Conservation (phyloP, 2,113 vertebrate genomes). For the Polypterus senegalus region DNA sequence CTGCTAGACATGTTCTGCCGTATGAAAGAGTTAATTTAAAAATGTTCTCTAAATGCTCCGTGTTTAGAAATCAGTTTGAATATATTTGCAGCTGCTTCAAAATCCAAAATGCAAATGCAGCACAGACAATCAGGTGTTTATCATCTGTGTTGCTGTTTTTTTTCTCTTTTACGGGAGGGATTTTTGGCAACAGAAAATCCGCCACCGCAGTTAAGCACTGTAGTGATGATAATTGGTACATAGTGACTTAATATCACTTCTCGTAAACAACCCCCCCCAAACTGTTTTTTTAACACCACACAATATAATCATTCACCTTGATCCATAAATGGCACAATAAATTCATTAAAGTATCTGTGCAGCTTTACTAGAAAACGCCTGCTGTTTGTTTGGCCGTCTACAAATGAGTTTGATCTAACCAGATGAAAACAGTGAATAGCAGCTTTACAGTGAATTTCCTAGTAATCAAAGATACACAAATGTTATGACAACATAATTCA, state of each 20-base stretch:
- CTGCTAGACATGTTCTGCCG: constrained; percentile 1
- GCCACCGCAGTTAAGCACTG: no score
- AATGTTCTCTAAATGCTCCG: background rate
- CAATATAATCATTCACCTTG: no score
- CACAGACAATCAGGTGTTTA: no score
- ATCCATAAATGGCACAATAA: no score
- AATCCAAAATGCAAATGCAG: background rate
- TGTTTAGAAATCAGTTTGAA: constrained; percentile 8
- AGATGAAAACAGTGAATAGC: background rate
- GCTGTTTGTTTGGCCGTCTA: background rate
- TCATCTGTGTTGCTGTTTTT: no score
- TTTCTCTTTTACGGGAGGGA: no score
- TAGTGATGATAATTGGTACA: no score
- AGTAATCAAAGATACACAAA: background rate
- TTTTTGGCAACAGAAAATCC: no score
- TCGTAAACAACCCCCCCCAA: no score
- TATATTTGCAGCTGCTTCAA: constrained; percentile 16
- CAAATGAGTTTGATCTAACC: background rate
- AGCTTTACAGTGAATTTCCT: background rate
- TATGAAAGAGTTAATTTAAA: constrained; percentile 4
- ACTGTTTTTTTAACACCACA: no score
- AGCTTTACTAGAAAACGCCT: background rate
- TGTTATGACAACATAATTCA: background rate
- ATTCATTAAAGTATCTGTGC: no score
- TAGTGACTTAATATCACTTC: no score